Evolutionary conservation across 1,140 invertebrate species (phyloP).

Genomic region (Adelges cooleyi): DNA sequence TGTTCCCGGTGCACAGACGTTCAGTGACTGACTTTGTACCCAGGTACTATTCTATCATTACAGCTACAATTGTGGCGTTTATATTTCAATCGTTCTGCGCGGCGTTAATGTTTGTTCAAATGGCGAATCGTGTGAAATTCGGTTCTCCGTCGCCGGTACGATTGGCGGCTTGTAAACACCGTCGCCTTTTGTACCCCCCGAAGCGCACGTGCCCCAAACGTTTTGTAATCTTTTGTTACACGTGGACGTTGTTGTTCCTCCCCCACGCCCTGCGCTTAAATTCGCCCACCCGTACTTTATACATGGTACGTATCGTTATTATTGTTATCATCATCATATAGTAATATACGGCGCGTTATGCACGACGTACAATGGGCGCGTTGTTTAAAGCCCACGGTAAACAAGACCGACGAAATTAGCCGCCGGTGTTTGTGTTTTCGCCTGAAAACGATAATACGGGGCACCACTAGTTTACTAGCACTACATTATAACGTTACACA

Average conservation of each 20-base stretch:
- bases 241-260: not conserved
- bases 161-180: slow-evolving; percentile 25
- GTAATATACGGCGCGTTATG: too few relatives aligned
- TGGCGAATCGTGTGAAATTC: not conserved
- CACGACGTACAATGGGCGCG: not conserved
- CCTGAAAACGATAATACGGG: slow-evolving; percentile 1
- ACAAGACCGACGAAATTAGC: slow-evolving; percentile 15
- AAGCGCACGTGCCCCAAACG: not conserved
- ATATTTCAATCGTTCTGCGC: too few relatives aligned
- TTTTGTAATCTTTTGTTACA: slow-evolving; percentile 20
- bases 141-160: not conserved
- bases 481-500: too few relatives aligned
- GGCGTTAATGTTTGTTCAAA: not conserved
- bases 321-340: not conserved
- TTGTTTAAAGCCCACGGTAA: not conserved
- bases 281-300: not conserved
- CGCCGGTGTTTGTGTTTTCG: not conserved
- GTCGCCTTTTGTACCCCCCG: not conserved
- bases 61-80: too few relatives aligned
- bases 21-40: too few relatives aligned
- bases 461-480: too few relatives aligned
- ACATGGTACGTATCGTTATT: not conserved
- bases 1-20: too few relatives aligned
- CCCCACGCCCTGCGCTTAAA: slow-evolving; percentile 7
- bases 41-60: too few relatives aligned